A percentile compares a stretch with the other conserved stretches of the same genome.
phyloP scores from a whole-genome alignment of 2,113 vertebrate species.

The Pterocles gutturalis region DNA sequence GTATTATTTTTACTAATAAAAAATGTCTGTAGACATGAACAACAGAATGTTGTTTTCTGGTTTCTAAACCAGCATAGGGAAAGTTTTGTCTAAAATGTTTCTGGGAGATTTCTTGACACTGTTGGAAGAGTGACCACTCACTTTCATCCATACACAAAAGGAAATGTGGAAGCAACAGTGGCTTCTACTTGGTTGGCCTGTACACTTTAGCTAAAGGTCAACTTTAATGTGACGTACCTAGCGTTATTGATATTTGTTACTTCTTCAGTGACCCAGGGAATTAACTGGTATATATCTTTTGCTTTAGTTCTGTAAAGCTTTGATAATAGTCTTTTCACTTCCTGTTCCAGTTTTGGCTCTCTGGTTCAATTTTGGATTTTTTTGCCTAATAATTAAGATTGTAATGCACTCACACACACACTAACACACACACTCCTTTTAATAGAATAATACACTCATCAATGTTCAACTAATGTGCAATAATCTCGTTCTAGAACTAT shows the following conservation, averaged over 20 bases:
- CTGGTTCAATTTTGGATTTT: not conserved
- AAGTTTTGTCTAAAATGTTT: not conserved
- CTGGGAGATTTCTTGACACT: not conserved
- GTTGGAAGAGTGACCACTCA: not conserved
- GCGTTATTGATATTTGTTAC: not conserved
- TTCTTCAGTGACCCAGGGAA: not conserved
- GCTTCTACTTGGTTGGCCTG: not conserved
- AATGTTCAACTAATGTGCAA: not conserved
- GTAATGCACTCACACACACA: not conserved
- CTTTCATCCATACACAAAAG: not conserved
- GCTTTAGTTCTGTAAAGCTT: not conserved
- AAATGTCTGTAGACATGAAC: not conserved
- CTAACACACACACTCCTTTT: not conserved
- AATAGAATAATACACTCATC: not conserved
- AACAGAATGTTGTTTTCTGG: not conserved
- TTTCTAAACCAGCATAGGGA: not conserved
- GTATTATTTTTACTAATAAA: not conserved
- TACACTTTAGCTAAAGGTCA: not conserved
- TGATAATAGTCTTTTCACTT: not conserved
- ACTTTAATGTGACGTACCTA: not conserved
- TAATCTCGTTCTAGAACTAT: not conserved
- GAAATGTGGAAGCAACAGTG: not conserved
- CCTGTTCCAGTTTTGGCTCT: not conserved
- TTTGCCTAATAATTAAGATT: not conserved
- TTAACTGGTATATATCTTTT: not conserved